These are phyloP conservation scores for Pachyuromys duprasi DNA, from an alignment of 2,797 vertebrate species.

Conservation along the genomic window DNA sequence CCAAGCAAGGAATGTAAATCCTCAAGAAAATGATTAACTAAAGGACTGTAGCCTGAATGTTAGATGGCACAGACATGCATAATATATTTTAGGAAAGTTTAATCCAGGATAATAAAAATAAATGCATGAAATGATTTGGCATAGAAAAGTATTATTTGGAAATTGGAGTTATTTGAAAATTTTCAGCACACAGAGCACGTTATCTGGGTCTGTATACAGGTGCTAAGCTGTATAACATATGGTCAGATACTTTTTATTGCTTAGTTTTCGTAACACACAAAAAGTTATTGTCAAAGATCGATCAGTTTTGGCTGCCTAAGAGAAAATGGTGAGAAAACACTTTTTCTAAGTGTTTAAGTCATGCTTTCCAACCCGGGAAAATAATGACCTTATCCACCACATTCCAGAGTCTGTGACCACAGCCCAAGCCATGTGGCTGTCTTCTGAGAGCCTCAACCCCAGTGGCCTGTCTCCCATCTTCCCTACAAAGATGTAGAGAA, in stretches of 20 bases:
- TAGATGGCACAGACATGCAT: background rate
- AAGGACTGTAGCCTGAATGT: background rate
- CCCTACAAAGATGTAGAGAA: background rate
- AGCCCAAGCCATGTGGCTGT: background rate
- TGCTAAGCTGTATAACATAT: background rate
- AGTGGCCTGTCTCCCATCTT: background rate
- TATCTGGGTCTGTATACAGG: background rate
- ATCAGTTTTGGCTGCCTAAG: background rate
- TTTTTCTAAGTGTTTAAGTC: background rate
- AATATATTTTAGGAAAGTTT: background rate
- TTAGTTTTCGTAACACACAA: background rate
- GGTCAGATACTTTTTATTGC: background rate
- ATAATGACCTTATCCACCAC: background rate
- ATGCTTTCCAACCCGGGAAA: background rate
- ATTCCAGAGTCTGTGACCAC: background rate
- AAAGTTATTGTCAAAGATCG: background rate
- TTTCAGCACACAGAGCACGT: background rate
- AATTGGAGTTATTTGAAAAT: background rate
- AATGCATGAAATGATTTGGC: background rate
- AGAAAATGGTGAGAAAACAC: background rate
- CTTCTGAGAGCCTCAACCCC: background rate
- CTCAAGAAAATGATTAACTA: background rate
- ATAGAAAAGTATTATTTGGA: background rate
- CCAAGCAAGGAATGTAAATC: background rate
- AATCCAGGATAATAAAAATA: constrained; percentile 18